Conservation (phyloP, 2,113 vertebrate species). For the Shinisaurus crocodilurus region DNA sequence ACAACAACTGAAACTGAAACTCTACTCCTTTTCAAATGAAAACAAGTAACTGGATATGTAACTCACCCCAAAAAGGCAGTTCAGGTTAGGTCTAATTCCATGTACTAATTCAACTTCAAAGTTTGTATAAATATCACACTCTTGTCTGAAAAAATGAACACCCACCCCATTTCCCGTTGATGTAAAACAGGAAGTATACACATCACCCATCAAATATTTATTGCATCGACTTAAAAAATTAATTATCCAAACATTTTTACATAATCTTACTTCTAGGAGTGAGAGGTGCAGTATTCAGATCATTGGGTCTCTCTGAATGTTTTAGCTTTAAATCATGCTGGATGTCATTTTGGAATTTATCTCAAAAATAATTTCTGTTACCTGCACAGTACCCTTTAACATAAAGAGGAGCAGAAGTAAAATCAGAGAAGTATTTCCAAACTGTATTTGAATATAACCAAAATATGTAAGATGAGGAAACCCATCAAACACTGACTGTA, state of each 20-base stretch:
- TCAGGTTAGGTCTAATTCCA: not conserved
- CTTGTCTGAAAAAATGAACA: not conserved
- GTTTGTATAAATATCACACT: not conserved
- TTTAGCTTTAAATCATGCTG: not conserved
- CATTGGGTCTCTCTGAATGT: not conserved
- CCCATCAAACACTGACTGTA: not conserved
- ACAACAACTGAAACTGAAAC: not conserved
- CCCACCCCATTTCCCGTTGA: not conserved
- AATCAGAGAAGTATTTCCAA: not conserved
- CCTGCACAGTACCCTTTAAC: not conserved
- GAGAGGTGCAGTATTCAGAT: not conserved
- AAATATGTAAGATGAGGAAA: rapidly evolving
- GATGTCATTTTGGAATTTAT: not conserved
- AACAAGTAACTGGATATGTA: not conserved
- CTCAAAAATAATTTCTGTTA: not conserved
- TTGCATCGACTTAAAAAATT: not conserved
- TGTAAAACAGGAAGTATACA: not conserved
- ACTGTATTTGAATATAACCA: not conserved
- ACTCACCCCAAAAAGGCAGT: not conserved
- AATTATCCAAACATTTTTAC: not conserved
- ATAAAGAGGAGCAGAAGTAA: not conserved
- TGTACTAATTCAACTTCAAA: not conserved
- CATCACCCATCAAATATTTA: not conserved
- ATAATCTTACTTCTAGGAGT: not conserved
- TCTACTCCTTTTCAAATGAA: not conserved